Conservation (phyloP, 2,113 vertebrate species). For the Catharus bicknelli region DNA sequence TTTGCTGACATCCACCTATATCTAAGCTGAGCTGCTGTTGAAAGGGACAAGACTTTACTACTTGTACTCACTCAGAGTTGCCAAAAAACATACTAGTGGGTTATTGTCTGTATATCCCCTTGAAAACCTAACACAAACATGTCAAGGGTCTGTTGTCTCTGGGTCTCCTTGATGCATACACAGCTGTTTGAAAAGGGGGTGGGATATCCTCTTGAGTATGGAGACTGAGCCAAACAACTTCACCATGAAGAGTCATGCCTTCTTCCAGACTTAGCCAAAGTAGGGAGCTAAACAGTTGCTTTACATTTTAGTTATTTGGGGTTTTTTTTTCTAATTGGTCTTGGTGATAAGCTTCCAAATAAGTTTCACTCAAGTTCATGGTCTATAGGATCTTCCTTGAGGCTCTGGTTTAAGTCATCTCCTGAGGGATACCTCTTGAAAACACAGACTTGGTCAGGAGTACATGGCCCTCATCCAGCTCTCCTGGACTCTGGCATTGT, state of each 20-base stretch:
- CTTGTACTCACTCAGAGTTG: neutral
- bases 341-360: neutral
- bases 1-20: neutral
- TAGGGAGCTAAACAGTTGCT: neutral
- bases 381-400: neutral
- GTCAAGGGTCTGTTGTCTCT: neutral
- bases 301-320: neutral
- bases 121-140: neutral
- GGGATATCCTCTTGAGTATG: neutral
- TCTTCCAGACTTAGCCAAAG: neutral
- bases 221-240: neutral
- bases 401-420: neutral
- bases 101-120: neutral
- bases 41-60: neutral
- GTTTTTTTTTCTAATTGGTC: neutral
- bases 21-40: neutral
- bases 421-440: neutral
- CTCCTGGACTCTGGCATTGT: neutral
- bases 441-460: neutral
- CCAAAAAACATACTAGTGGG: neutral
- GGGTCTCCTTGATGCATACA: neutral
- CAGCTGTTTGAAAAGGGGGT: neutral
- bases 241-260: neutral
- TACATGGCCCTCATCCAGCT: neutral
- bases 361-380: neutral